Base-by-base conservation (phyloP, 1,140 invertebrate species). In the Varroa destructor region DNA sequence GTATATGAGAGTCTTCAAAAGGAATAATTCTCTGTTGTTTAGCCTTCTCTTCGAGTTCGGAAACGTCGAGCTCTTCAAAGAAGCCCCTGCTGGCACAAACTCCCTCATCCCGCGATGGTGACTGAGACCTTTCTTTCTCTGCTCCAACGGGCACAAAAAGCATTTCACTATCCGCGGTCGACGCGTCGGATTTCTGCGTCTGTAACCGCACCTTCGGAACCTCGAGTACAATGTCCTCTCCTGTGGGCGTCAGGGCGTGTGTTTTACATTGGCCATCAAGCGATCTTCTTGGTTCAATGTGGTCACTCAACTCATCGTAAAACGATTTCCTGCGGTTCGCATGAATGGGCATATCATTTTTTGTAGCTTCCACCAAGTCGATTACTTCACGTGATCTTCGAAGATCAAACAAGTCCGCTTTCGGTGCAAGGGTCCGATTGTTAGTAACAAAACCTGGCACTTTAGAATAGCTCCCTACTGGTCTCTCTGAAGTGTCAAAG, bases 221-320 rank as follows among this genome's bases (percentile, higher is more conserved):
- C 46, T 40, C 61, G 12, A 67, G 61, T 43, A 3, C 40, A 1
- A 58, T 12, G 3, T 43, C 36, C 37, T 67, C 61, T n/a, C 46
- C 61, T 12, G 61, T 67, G 5, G 61, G 61, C 8, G 61, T 67
- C 61, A 67, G 8, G 1, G 61, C 61, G 14, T 37, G 40, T 46
- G 61, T 67, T 67, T 67, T 67, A 12, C 40, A 43, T 46, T 67
- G 61, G 3, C 61, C 61, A 40, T 67, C 61, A 46, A 67, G 40
- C 10, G 61, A 67, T 2, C 61, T 40, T 40, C 61, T 40, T 12
- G 61, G 61, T 46, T 67, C 61, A 12, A 67, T 36, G 10, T 40
- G 61, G 37, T 67, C 61, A 67, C 61, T 67, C 61, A 67, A 67
- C 40, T 67, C 36, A 46, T 67, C 61, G 46, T 67, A 67, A 8